Conservation (phyloP, 2,888 invertebrate genomes). For the Dicyrtoma fusca region DNA sequence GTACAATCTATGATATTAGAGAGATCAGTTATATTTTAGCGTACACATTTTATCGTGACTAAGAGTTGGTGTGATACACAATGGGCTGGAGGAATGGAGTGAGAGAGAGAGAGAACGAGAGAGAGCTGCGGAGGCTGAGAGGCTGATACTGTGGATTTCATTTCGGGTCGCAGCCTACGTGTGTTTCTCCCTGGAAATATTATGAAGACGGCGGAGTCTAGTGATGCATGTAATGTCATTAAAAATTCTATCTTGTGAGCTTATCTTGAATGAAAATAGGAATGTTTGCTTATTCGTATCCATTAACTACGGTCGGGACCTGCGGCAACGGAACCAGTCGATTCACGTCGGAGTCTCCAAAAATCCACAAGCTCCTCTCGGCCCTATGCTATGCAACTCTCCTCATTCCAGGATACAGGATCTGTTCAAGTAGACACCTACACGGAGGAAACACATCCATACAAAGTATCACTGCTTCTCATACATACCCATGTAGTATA, state of each 20-base stretch:
- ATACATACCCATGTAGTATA: too few relatives aligned
- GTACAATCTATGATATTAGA: background rate
- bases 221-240: slow-evolving; percentile 55
- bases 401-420: too few relatives aligned
- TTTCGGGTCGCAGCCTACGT: background rate
- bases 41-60: slow-evolving; percentile 8
- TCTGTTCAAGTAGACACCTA: too few relatives aligned
- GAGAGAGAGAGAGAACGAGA: slow-evolving; percentile 1
- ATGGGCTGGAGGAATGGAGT: background rate
- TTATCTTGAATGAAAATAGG: slow-evolving; percentile 55
- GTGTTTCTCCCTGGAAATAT: background rate
- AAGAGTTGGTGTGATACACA: slow-evolving; percentile 19
- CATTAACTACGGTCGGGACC: slow-evolving; percentile 50
- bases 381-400: background rate
- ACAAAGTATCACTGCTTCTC: too few relatives aligned
- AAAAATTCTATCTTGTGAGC: slow-evolving; percentile 56
- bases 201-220: slow-evolving; percentile 16
- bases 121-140: background rate
- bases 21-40: slow-evolving; percentile 20
- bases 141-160: background rate
- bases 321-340: slow-evolving; percentile 24
- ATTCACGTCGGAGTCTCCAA: slow-evolving; percentile 9
- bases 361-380: background rate
- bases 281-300: slow-evolving; percentile 54
- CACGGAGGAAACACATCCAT: too few relatives aligned